Percentiles rank a stretch among this genome's conserved stretches.
Conservation (phyloP, 2,113 vertebrate genomes). For the Bufo gargarizans region DNA sequence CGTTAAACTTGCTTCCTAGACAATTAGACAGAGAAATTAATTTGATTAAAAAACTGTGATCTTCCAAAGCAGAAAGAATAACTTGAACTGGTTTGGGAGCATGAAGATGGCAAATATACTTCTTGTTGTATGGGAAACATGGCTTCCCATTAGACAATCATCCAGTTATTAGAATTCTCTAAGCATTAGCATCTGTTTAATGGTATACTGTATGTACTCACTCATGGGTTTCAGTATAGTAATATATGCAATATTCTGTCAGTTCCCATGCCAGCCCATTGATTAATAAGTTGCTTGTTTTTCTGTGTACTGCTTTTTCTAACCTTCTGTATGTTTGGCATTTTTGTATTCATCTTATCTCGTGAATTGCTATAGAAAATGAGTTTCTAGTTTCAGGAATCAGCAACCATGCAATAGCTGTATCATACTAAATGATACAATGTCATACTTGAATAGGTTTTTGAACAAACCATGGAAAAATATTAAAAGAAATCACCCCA, state of each 20-base stretch:
- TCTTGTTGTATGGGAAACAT: not conserved
- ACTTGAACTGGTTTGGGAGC: not conserved
- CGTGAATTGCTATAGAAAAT: slow-evolving; percentile 56
- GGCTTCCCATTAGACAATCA: slow-evolving; percentile 1
- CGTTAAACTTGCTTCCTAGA: too few relatives aligned
- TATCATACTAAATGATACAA: slow-evolving; percentile 63
- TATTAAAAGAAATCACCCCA: slow-evolving; percentile 58
- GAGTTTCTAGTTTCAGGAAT: slow-evolving; percentile 59
- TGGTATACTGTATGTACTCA: slow-evolving; percentile 22
- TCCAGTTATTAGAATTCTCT: slow-evolving; percentile 15
- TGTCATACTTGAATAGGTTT: slow-evolving; percentile 61
- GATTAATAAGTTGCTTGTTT: slow-evolving; percentile 11
- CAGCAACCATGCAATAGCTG: slow-evolving; percentile 60
- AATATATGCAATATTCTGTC: slow-evolving; percentile 1
- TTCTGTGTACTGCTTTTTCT: not conserved
- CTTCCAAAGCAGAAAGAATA: not conserved
- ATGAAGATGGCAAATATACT: not conserved
- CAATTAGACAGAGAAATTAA: too few relatives aligned
- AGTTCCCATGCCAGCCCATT: not conserved
- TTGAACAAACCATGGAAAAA: slow-evolving; percentile 65
- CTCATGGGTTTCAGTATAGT: not conserved
- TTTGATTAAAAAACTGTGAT: not conserved
- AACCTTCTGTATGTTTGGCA: slow-evolving; percentile 37
- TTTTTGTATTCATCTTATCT: slow-evolving; percentile 59
- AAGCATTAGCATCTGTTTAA: slow-evolving; percentile 11